A percentile compares a stretch with the other conserved stretches of the same genome.
These are phyloP conservation scores for Anagyrus pseudococci DNA, from an alignment of 2,888 invertebrate species.

Conservation along the genomic window DNA sequence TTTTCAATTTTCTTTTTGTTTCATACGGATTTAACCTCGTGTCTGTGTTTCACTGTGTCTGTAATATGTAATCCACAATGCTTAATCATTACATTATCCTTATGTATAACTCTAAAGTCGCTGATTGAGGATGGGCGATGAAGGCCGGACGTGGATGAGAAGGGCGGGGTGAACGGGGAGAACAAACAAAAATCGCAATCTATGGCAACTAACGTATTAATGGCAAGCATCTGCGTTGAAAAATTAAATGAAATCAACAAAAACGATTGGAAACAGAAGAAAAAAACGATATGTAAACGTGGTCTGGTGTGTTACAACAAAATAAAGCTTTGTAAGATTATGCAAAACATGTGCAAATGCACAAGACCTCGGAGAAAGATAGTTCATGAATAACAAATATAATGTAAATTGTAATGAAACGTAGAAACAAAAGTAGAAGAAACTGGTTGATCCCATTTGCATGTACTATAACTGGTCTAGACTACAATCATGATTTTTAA, in stretches of 20 bases:
- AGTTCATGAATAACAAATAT: background rate
- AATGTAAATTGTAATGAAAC: background rate
- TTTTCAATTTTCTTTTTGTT: conserved; percentile 6
- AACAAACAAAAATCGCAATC: conserved; percentile 46
- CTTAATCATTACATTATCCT: conserved; percentile 41
- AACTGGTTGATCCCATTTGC: background rate
- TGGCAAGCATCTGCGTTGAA: conserved; percentile 55
- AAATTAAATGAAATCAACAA: too few relatives aligned
- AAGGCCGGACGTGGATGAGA: conserved; percentile 33
- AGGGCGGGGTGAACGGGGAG: conserved; percentile 13
- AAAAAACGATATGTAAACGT: conserved; percentile 21
- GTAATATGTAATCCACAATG: conserved; percentile 41
- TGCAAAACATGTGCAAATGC: too few relatives aligned
- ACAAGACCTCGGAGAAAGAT: too few relatives aligned
- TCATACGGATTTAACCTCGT: background rate
- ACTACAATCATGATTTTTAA: conserved; percentile 25
- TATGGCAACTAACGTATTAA: conserved; percentile 58
- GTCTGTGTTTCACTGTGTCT: conserved; percentile 24
- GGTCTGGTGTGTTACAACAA: too few relatives aligned
- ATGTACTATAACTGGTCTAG: conserved; percentile 8
- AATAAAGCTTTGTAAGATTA: too few relatives aligned
- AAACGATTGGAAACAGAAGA: conserved; percentile 25
- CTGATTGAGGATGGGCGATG: conserved; percentile 7
- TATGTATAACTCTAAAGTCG: conserved; percentile 38
- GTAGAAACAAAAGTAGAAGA: background rate